Evolutionary conservation across 2,797 vertebrate species (phyloP).

Genomic region (Rhyacichthys aspro): DNA sequence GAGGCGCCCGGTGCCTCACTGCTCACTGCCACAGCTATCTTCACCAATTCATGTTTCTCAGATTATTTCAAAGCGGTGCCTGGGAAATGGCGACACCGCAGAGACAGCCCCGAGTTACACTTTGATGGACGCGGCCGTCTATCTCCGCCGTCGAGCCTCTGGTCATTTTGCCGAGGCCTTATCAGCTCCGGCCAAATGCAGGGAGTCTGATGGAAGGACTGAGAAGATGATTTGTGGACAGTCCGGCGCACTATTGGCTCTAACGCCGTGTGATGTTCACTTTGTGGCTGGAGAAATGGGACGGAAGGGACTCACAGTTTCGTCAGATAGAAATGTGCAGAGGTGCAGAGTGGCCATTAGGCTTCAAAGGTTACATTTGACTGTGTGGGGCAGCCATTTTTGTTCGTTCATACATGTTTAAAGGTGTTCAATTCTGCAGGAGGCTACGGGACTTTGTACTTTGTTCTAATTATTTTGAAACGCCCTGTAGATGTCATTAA

Average conservation of each 20-base stretch:
- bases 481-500: too few species aligned
- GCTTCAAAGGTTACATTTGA: too few species aligned
- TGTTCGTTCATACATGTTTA: too few species aligned
- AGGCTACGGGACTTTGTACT: too few species aligned
- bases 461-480: too few species aligned
- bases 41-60: conserved; percentile 65
- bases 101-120: conserved; percentile 77
- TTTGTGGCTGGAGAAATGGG: conserved; percentile 43
- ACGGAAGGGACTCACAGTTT: conserved; percentile 21
- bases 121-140: conserved; percentile 76
- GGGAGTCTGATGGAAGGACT: conserved; percentile 62
- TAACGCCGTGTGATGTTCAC: conserved; percentile 42
- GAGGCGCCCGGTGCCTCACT: conserved; percentile 44
- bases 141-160: conserved; percentile 67
- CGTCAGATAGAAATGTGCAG: conserved; percentile 20
- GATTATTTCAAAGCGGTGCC: conserved; percentile 75
- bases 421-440: too few species aligned
- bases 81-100: conserved; percentile 70
- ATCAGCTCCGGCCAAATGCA: conserved; percentile 68
- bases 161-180: conserved; percentile 66
- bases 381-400: too few species aligned
- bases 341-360: background rate
- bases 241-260: conserved; percentile 46
- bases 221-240: conserved; percentile 68
- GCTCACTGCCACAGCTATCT: conserved; percentile 59